Conservation (phyloP, 2,797 vertebrate genomes). For the Notolepis coatsorum region DNA sequence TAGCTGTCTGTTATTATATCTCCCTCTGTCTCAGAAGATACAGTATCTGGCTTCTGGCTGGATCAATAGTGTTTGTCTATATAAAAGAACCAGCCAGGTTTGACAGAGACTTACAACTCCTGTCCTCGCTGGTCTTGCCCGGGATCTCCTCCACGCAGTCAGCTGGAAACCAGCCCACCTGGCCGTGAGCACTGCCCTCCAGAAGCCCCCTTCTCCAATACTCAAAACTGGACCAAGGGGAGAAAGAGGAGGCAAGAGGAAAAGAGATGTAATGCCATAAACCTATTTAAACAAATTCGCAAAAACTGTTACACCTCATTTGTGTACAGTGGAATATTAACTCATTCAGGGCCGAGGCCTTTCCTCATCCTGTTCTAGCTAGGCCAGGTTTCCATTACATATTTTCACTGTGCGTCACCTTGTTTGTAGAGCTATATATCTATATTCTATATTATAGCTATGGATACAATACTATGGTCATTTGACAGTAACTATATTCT, state of each 20-base stretch:
- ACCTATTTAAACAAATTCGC: too few species aligned
- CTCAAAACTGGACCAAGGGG: constrained; percentile 85
- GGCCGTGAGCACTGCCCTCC: constrained; percentile 93
- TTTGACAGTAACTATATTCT: too few species aligned
- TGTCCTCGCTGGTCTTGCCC: constrained; percentile 85
- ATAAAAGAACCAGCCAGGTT: constrained; percentile 31
- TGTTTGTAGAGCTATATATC: too few species aligned
- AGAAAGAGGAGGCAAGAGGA: not conserved
- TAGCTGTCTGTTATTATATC: not conserved
- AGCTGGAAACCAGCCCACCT: constrained; percentile 95
- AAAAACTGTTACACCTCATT: too few species aligned
- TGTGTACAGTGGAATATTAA: too few species aligned
- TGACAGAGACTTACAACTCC: constrained; percentile 85
- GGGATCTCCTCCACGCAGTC: constrained; percentile 95
- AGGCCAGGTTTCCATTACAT: too few species aligned
- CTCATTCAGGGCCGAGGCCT: too few species aligned
- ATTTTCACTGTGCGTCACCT: too few species aligned
- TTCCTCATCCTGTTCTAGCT: too few species aligned
- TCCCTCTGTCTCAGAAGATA: not conserved
- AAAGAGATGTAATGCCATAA: not conserved
- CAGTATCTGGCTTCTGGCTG: constrained; percentile 20
- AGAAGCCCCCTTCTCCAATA: constrained; percentile 95
- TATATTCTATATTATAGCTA: too few species aligned
- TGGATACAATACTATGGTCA: too few species aligned
- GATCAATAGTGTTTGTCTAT: constrained; percentile 35